Evolutionary conservation across 2,113 vertebrate genomes (phyloP).

Genomic region (Bubalus kerabau): DNA sequence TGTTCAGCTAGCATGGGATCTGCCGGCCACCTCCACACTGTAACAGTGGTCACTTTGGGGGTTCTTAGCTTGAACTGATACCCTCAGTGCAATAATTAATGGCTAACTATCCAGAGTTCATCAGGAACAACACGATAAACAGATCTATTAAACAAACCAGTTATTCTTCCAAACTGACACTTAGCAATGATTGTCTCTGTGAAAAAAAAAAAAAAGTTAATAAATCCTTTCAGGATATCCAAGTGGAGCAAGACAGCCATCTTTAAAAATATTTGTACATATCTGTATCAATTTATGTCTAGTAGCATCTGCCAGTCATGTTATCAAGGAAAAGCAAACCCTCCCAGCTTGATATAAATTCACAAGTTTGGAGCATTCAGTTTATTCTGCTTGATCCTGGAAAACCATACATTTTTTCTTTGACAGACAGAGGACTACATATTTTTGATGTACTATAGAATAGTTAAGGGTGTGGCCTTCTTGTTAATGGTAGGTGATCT

Average conservation of each 20-base stretch:
- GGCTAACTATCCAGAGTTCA: background rate
- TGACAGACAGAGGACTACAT: background rate
- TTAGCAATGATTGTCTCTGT: background rate
- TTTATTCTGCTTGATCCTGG: background rate
- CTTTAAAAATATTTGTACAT: slow-evolving; percentile 45
- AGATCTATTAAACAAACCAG: background rate
- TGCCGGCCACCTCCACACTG: background rate
- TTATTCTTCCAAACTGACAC: background rate
- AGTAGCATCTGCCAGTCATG: background rate
- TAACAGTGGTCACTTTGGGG: background rate
- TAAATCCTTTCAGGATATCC: background rate
- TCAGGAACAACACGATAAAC: background rate
- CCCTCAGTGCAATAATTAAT: slow-evolving; percentile 14
- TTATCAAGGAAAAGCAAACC: background rate
- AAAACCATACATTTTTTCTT: background rate
- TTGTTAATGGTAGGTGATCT: background rate
- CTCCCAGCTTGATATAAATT: background rate
- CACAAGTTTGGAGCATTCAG: background rate
- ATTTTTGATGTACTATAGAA: background rate
- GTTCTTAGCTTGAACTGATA: background rate
- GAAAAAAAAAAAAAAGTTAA: background rate
- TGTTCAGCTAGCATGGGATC: background rate
- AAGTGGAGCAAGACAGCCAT: background rate
- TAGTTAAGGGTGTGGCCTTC: background rate
- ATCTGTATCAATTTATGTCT: background rate